Conservation (phyloP, 1,140 invertebrate genomes). For the Trinorchestia longiramus region DNA sequence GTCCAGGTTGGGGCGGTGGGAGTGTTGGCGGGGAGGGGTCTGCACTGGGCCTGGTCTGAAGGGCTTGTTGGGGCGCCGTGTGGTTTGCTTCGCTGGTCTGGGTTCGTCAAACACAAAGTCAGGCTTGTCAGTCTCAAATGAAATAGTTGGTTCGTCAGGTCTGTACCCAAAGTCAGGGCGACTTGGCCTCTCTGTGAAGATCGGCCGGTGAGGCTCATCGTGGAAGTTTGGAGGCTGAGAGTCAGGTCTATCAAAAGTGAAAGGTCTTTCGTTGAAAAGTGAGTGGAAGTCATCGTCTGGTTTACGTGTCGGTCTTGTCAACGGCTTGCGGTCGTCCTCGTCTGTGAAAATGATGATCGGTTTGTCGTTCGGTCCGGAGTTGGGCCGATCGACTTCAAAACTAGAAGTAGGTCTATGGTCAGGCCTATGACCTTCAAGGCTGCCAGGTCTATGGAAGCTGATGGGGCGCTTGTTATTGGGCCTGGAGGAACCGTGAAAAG, state of each 20-base stretch:
- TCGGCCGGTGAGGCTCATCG: not conserved
- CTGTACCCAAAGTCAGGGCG: not conserved
- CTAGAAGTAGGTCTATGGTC: not conserved
- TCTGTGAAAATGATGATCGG: conserved; percentile 33
- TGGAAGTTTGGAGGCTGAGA: not conserved
- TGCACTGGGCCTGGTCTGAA: conserved; percentile 39
- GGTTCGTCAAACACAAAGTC: conserved; percentile 9
- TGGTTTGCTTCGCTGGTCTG: not conserved
- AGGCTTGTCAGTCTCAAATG: not conserved
- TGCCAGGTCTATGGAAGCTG: not conserved
- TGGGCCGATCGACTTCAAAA: not conserved
- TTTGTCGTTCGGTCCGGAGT: conserved; percentile 5
- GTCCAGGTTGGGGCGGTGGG: not conserved
- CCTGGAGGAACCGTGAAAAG: not conserved
- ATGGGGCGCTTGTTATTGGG: conserved; percentile 39
- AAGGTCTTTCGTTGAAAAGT: conserved; percentile 13
- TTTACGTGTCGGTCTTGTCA: conserved; percentile 35
- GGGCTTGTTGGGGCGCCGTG: not conserved
- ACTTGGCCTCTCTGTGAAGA: not conserved
- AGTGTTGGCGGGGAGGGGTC: not conserved
- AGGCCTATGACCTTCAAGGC: not conserved
- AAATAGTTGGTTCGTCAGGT: not conserved
- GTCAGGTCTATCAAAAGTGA: conserved; percentile 33
- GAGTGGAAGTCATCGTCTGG: conserved; percentile 23
- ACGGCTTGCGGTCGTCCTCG: not conserved